These are phyloP conservation scores for Tridacna crocea DNA, from an alignment of 2,888 invertebrate genomes.

Conservation along the genomic window DNA sequence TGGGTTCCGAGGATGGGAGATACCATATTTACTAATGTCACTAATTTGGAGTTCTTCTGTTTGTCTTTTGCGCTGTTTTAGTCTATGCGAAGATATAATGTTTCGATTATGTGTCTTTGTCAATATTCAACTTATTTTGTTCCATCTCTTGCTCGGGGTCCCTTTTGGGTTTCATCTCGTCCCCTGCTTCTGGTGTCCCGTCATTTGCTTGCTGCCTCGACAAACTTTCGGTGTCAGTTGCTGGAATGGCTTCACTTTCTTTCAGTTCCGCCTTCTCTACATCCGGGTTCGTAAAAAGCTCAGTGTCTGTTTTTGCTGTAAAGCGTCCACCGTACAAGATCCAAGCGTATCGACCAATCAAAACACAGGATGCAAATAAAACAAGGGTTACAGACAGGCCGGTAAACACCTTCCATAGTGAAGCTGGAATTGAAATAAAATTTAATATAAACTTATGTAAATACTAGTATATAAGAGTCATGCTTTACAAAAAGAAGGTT, in stretches of 20 bases:
- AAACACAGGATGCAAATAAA: background rate
- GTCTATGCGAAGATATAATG: no score
- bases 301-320: background rate
- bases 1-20: no score
- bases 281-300: background rate
- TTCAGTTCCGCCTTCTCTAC: no score
- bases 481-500: background rate
- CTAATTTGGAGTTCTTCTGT: no score
- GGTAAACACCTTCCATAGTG: conserved; percentile 12
- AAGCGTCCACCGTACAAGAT: background rate
- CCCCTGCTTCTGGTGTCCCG: background rate
- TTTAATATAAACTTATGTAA: background rate
- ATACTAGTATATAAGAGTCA: background rate
- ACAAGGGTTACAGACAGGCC: background rate
- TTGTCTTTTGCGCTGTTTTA: no score
- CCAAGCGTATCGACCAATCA: conserved; percentile 20
- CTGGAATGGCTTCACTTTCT: no score
- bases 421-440: background rate
- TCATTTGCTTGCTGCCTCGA: background rate
- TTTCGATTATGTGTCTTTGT: conserved; percentile 33
- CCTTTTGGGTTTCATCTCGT: background rate
- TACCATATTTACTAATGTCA: no score
- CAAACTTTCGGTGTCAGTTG: no score
- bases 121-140: background rate
- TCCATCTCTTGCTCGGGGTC: background rate